These are phyloP conservation scores for Galemys pyrenaicus DNA, from an alignment of 2,113 vertebrate genomes.

Conservation along the genomic window DNA sequence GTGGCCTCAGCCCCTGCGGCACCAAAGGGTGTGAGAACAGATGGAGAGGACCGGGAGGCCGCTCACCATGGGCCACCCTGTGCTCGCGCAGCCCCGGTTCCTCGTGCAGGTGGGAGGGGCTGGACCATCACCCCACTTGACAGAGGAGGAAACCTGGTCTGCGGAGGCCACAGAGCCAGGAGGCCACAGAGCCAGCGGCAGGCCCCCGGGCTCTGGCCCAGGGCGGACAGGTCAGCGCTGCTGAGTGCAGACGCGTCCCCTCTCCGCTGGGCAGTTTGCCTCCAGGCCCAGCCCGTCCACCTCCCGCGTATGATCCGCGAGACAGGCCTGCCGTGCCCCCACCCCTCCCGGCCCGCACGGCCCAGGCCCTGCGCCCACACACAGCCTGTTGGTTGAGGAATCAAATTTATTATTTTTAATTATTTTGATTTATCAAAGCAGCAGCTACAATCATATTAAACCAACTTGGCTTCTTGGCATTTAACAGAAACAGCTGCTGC, in stretches of 20 bases:
- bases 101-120: background rate
- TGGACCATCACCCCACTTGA: background rate
- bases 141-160: constrained; percentile 43
- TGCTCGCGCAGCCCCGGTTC: background rate
- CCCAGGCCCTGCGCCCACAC: constrained; percentile 77
- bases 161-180: background rate
- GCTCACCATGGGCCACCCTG: background rate
- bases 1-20: background rate
- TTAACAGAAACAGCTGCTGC: constrained; percentile 87
- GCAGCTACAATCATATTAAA: constrained; percentile 91
- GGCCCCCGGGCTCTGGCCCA: no score
- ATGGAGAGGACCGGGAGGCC: no score
- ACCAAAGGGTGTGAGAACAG: background rate
- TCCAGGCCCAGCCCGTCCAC: background rate
- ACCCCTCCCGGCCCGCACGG: background rate
- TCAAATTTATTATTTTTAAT: constrained; percentile 94
- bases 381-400: constrained; percentile 86
- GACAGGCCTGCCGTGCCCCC: constrained; percentile 20
- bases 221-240: no score
- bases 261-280: background rate
- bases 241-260: background rate
- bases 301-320: background rate
- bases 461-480: constrained; percentile 87
- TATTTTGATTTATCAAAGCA: constrained; percentile 93
- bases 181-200: no score